Base-by-base conservation (phyloP, 2,888 invertebrate species). In the Phengaris arion region DNA sequence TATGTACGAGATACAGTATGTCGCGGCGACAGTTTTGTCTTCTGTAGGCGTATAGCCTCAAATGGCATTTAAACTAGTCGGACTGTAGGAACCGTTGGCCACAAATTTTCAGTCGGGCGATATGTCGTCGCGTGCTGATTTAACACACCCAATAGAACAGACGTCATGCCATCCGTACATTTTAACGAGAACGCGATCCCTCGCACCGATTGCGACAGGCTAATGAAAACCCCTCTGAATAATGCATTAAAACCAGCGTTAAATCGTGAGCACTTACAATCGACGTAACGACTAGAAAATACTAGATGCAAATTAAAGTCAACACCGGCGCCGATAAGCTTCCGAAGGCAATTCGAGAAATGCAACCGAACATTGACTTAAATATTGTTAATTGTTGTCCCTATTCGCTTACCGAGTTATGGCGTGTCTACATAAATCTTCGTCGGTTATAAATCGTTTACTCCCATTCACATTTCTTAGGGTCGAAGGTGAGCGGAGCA, bases 181-280 rank as follows among this genome's bases (percentile, higher is more conserved):
- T 91, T 89, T 92, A 93, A 93, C 92, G 92, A 92, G 93, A 91
- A 89, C 88, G 88, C 89, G 93, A 93, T 93, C 85, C 82, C 82
- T 86, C 84, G 85, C 89, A 84, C 88, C 89, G 93, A 93, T 93
- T 91, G 85, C 84, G 86, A 89, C 89, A 88, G 87, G 84, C 89
- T 92, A 93, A 93, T 93, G 93, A 93, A 93, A 93, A 92, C 91
- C 87, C 88, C 86, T 87, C 87, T 93, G 93, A 93, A 93, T 93
- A 93, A 93, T 93, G 93, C 93, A 93, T 93, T 92, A 90, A 93
- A 91, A 92, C 91, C 84, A 89, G 93, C 92, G 92, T 92, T 93
- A 92, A 92, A 92, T 92, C 93, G 92, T 93, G 93, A 90, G 90
- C 89, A 89, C 89, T 87, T 86, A 88, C 90, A 89, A 90, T 91